Base-by-base conservation (phyloP, 2,113 vertebrate genomes). In the Scopus umbretta region DNA sequence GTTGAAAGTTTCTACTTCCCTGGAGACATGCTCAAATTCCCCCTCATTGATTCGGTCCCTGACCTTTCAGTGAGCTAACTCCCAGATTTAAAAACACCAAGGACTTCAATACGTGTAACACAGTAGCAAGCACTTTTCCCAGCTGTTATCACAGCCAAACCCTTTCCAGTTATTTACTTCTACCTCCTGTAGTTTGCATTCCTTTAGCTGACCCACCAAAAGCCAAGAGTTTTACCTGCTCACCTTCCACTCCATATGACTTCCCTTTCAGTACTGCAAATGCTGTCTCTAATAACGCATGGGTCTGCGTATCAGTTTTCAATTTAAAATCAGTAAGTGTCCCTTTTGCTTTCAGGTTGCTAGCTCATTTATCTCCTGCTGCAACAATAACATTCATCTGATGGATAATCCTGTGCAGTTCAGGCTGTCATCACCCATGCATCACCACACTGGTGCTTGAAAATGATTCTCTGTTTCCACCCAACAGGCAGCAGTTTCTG, bases 31-130 rank as follows among this genome's bases (percentile, higher is more conserved):
- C 73, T 81, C 67, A 78, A 78, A 94, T 36, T 95, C 47, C 20
- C 38, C 68, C 76, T 84, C 80, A 78, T 32, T n/a, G 3, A 32
- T 84, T 94, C 91, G 91, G 47, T 78, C 16, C 1, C 61, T 94
- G 83, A 92, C 76, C 89, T 92, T 86, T 55, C 91, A 74, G 91
- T 86, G 86, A 96, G 95, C 95, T 50, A 68, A 68, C 75, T 92
- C 72, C 34, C 16, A 62, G 63, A 52, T n/a, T 78, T 89, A 66
- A 91, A 78, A 83, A 32, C 63, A 86, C 55, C 40, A 66, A 66
- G 17, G 63, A n/a, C 50, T 74, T 38, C n/a, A 86, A 71, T n/a
- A 74, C 11, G n/a, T 65, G 63, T 25, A 72, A 49, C 58, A 61
- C 62, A 62, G 15, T 40, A 74, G 71, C n/a, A 80, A 88, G 19